phyloP scores from a whole-genome alignment of 2,888 invertebrate species.

The Caenorhabditis drosophilae region DNA sequence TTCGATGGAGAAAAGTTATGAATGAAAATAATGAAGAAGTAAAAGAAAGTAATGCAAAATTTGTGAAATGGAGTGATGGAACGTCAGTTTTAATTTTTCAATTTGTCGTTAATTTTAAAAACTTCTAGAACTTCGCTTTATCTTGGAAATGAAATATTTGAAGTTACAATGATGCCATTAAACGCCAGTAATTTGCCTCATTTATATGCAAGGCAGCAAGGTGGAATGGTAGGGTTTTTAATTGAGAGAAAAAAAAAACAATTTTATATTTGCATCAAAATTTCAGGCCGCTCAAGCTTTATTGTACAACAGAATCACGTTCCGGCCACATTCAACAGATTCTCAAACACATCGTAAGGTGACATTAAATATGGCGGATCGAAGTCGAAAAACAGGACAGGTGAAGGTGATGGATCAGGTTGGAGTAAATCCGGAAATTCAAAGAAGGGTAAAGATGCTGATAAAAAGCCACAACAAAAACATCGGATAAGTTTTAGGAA shows the following conservation, averaged over 20 bases:
- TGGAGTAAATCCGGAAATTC: slow-evolving; percentile 90
- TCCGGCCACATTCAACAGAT: slow-evolving; percentile 97
- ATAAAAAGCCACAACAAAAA: background rate
- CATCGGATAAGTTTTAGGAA: slow-evolving; percentile 31
- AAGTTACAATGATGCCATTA: slow-evolving; percentile 84
- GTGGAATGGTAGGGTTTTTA: slow-evolving; percentile 12
- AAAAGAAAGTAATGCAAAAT: slow-evolving; percentile 90
- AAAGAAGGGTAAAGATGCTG: slow-evolving; percentile 70
- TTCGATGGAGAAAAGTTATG: slow-evolving; percentile 80
- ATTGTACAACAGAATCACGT: slow-evolving; percentile 92
- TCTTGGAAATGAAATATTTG: slow-evolving; percentile 95
- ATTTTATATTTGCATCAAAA: background rate
- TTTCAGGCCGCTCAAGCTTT: slow-evolving; percentile 79
- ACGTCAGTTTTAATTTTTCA: slow-evolving; percentile 71
- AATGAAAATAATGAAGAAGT: slow-evolving; percentile 76
- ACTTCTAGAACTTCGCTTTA: slow-evolving; percentile 91
- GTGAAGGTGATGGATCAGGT: slow-evolving; percentile 94
- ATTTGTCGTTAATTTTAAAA: too few relatives aligned
- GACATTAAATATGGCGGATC: slow-evolving; percentile 94
- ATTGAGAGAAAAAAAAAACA: background rate
- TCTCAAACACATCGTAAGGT: slow-evolving; percentile 94
- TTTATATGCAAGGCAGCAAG: slow-evolving; percentile 20
- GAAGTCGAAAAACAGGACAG: slow-evolving; percentile 88
- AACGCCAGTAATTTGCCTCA: slow-evolving; percentile 80
- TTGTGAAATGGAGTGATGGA: slow-evolving; percentile 97